Evolutionary conservation across 2,113 vertebrate genomes (phyloP).

Genomic region (Gallinago jamesoni): DNA sequence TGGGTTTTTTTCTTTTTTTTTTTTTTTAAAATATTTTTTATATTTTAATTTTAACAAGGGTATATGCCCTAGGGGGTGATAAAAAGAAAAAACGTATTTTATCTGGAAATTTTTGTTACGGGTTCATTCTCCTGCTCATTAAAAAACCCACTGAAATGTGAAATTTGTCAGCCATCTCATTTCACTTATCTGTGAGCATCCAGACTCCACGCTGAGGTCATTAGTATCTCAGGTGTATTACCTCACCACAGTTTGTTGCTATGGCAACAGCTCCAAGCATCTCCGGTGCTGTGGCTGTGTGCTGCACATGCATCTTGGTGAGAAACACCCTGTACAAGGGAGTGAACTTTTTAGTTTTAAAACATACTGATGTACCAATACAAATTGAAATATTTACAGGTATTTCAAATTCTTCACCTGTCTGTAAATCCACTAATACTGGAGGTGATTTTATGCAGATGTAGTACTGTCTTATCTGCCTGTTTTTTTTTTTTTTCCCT

Average conservation of each 20-base stretch:
- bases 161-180: background rate
- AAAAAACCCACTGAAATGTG: background rate
- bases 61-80: background rate
- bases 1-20: background rate
- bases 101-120: background rate
- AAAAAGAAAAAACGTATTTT: background rate
- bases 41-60: background rate
- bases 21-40: background rate
- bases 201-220: background rate
- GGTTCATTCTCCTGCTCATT: background rate
- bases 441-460: background rate
- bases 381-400: background rate
- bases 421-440: background rate
- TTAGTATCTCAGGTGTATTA: constrained; percentile 52
- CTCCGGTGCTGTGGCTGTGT: background rate
- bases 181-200: constrained; percentile 17
- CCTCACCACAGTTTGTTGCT: constrained; percentile 44
- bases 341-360: background rate
- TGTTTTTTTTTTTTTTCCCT: background rate
- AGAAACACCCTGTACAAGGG: background rate
- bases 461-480: background rate
- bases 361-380: background rate
- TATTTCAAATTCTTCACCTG: background rate
- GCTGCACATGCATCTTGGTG: background rate
- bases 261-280: constrained; percentile 52